Evolutionary conservation across 1,140 invertebrate species (phyloP).

Genomic region (Lucilia cuprina): DNA sequence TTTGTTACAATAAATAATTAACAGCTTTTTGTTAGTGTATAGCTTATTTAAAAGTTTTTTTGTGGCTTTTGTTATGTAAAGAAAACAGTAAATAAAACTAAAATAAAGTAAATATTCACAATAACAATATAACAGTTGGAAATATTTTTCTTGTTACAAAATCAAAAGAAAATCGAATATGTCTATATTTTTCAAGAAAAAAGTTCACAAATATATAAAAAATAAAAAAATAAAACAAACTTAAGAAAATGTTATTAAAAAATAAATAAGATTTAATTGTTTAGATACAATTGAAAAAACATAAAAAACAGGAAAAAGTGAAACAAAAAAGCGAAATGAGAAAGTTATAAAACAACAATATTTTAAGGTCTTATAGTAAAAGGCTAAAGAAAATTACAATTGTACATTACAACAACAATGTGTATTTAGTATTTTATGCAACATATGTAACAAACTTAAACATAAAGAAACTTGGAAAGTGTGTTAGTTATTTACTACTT

Average conservation of each 20-base stretch:
- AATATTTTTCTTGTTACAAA: neutral
- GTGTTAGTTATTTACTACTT: neutral
- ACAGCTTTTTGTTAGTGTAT: too few relatives aligned
- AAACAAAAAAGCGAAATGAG: too few relatives aligned
- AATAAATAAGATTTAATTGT: neutral
- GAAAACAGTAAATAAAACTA: too few relatives aligned
- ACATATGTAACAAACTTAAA: constrained; percentile 14
- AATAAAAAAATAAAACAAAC: neutral
- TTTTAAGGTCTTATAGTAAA: neutral
- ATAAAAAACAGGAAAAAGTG: neutral
- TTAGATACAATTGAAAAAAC: neutral
- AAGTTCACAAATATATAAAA: neutral
- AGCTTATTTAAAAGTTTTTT: too few relatives aligned
- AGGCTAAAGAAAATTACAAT: neutral
- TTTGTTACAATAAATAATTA: too few relatives aligned
- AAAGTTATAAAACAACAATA: too few relatives aligned
- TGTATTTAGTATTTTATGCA: constrained; percentile 20
- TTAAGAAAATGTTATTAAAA: neutral
- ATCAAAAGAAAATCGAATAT: constrained; percentile 19
- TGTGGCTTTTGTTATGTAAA: too few relatives aligned
- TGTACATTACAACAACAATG: neutral
- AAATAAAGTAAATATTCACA: too few relatives aligned
- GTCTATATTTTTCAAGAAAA: neutral
- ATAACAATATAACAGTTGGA: too few relatives aligned
- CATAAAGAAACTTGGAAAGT: neutral